Conservation (phyloP, 2,888 invertebrate genomes). For the Serrognathus titanus region DNA sequence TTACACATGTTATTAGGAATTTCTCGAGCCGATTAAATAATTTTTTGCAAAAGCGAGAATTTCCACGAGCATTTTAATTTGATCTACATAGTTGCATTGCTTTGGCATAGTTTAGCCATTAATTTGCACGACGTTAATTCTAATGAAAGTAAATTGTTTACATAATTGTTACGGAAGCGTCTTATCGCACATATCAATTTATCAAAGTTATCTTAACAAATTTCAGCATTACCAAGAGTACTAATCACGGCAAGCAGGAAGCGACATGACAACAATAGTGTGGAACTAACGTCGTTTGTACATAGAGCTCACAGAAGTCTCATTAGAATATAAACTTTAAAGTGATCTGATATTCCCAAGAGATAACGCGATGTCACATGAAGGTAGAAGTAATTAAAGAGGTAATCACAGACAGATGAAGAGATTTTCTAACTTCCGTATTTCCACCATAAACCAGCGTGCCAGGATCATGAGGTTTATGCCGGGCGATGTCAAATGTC, state of each 20-base stretch:
- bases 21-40: too few species aligned
- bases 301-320: conserved; percentile 11
- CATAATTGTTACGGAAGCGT: too few species aligned
- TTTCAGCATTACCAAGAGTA: neutral
- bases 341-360: conserved; percentile 22
- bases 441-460: conserved; percentile 2
- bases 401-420: conserved; percentile 13
- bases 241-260: neutral
- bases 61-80: too few species aligned
- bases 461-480: conserved; percentile 1
- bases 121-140: too few species aligned
- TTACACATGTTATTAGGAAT: too few species aligned
- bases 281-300: conserved; percentile 1
- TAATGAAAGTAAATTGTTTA: too few species aligned
- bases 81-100: too few species aligned
- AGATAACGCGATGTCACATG: conserved; percentile 21
- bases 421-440: conserved; percentile 8
- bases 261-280: neutral
- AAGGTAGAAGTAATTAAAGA: conserved; percentile 19
- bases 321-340: conserved; percentile 23
- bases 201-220: neutral
- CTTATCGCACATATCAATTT: too few species aligned
- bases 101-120: too few species aligned
- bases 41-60: too few species aligned
- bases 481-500: conserved; percentile 1